Evolutionary conservation across 2,888 invertebrate genomes (phyloP).

Genomic region (Steromphala cineraria): DNA sequence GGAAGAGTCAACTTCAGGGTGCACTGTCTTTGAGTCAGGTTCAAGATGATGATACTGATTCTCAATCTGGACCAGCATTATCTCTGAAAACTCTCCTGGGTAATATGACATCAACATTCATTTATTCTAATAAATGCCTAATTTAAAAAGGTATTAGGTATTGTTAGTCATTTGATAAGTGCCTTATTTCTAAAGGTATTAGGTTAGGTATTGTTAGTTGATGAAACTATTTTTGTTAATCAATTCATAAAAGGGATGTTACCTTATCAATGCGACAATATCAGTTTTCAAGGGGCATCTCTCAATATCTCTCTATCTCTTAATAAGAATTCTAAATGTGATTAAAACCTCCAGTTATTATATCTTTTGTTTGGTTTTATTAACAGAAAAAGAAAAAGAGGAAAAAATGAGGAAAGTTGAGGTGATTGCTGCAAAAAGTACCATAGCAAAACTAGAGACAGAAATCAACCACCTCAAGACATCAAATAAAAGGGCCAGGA

Average conservation of each 20-base stretch:
- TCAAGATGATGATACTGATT: not conserved
- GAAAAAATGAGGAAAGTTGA: constrained; percentile 50
- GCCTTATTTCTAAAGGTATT: too few relatives aligned
- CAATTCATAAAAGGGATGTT: too few relatives aligned
- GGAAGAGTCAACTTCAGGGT: constrained; percentile 7
- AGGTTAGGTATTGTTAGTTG: too few relatives aligned
- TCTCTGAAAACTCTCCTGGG: constrained; percentile 47
- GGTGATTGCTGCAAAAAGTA: constrained; percentile 46
- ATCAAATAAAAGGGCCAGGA: constrained; percentile 46
- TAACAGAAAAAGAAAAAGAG: constrained; percentile 54
- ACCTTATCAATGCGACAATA: too few relatives aligned
- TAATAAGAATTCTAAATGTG: too few relatives aligned
- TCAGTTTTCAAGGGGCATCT: too few relatives aligned
- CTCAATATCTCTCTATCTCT: too few relatives aligned
- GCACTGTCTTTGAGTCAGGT: not conserved
- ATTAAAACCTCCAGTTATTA: too few relatives aligned
- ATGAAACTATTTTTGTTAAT: too few relatives aligned
- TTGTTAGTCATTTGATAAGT: too few relatives aligned
- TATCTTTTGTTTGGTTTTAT: too few relatives aligned
- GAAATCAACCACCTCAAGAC: constrained; percentile 45
- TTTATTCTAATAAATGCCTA: not conserved
- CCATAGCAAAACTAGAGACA: constrained; percentile 51
- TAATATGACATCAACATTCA: constrained; percentile 2
- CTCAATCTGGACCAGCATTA: constrained; percentile 28
- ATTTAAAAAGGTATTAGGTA: too few relatives aligned